phyloP scores from a whole-genome alignment of 2,113 vertebrate genomes.

The Puffinus mauretanicus region DNA sequence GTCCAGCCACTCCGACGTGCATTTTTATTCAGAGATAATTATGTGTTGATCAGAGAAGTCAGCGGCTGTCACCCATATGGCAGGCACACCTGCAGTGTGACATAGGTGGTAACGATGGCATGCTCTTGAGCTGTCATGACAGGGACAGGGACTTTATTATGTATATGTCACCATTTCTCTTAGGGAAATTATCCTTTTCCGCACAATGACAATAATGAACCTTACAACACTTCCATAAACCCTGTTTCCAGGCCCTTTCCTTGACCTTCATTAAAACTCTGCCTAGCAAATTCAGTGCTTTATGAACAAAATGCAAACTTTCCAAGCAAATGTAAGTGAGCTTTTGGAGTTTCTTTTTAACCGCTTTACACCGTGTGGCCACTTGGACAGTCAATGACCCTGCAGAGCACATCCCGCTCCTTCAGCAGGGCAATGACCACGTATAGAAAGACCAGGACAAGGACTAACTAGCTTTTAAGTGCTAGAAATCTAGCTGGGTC shows the following conservation, averaged over 20 bases:
- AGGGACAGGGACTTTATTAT: conserved; percentile 83
- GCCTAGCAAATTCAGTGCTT: conserved; percentile 43
- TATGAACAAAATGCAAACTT: conserved; percentile 45
- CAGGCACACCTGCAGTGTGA: conserved; percentile 81
- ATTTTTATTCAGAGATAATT: conserved; percentile 89
- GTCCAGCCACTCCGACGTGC: conserved; percentile 74
- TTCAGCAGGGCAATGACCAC: neutral
- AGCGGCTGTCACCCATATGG: conserved; percentile 82
- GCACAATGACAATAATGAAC: conserved; percentile 88
- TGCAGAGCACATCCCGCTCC: neutral
- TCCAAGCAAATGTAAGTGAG: neutral
- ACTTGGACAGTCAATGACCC: neutral
- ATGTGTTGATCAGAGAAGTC: conserved; percentile 84
- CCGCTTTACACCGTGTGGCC: neutral
- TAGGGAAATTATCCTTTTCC: conserved; percentile 82
- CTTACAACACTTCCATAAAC: conserved; percentile 79
- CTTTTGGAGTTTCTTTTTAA: conserved; percentile 34
- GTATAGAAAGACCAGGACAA: neutral
- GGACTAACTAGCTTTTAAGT: neutral
- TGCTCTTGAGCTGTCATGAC: conserved; percentile 83
- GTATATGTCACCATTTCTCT: conserved; percentile 83
- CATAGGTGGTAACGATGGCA: conserved; percentile 83
- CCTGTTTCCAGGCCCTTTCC: conserved; percentile 66
- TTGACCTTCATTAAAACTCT: conserved; percentile 76
- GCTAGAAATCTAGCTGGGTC: neutral